These are phyloP conservation scores for Peucedramus taeniatus DNA, from an alignment of 2,113 vertebrate species.

Conservation along the genomic window DNA sequence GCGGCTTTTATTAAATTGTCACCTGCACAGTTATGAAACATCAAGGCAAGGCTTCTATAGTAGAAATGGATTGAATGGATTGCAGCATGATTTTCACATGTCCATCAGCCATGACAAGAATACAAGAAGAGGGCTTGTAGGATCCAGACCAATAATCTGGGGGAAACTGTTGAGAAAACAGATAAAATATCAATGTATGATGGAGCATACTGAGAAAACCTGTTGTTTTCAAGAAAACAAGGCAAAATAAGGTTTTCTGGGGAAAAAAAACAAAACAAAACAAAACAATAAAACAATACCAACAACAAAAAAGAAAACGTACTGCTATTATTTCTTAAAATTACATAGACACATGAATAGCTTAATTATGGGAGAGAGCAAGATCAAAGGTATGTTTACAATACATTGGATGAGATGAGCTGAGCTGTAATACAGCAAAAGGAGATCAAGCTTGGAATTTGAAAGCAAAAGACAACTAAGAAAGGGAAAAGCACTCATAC, in stretches of 20 bases:
- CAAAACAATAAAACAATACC: not conserved
- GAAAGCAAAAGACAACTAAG: not conserved
- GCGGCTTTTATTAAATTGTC: not conserved
- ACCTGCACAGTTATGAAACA: not conserved
- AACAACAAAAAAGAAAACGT: not conserved
- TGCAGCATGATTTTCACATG: not conserved
- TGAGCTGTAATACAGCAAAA: not conserved
- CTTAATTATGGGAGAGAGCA: not conserved
- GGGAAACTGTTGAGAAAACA: not conserved
- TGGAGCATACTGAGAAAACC: not conserved
- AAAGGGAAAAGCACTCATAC: not conserved
- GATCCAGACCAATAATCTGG: not conserved
- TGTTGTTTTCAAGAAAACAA: not conserved
- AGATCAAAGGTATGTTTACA: conserved; percentile 8
- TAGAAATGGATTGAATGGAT: not conserved
- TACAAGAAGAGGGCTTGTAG: not conserved
- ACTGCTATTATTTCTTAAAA: not conserved
- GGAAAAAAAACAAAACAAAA: not conserved
- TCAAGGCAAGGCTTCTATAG: not conserved
- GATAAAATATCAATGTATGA: not conserved
- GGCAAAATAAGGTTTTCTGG: not conserved
- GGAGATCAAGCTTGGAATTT: not conserved
- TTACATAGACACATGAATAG: not conserved
- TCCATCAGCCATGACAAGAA: not conserved
- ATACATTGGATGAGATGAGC: not conserved